Base-by-base conservation (phyloP, 2,888 invertebrate species). In the Timandra comae region DNA sequence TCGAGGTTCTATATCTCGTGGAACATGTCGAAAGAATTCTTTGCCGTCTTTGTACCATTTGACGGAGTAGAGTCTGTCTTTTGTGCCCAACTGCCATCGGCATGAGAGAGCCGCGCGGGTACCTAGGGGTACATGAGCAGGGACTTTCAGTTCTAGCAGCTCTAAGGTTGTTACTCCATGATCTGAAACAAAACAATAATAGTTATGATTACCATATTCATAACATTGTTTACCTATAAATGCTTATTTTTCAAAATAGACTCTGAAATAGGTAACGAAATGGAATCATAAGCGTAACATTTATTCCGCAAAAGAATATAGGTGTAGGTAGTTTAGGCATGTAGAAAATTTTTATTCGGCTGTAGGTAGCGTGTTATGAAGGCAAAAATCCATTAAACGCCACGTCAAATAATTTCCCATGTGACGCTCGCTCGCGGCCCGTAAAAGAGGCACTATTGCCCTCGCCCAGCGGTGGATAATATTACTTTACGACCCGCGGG, bases 41-140 rank as follows among this genome's bases (percentile, higher is more conserved):
- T 93, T 91, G 48, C 94, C 95, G 68, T 95, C 94, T 70, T 95
- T 95, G 86, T 95, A 95, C 95, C 95, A 96, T 82, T 95, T 95
- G 58, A 95, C 95, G 19, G 95, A 94, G 77, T 95, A 96, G 28
- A 95, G 87, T 29, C 90, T 90, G 71, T 95, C 95, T 2, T 90
- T 91, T 52, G 94, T 93, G 2, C 75, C 76, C 67, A 96, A 87
- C 75, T 93, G 91, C 86, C 93, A 96, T 69, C 91, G 91, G 77
- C 95, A 95, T 30, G 93, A 92, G 52, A 96, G 81, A 35, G 88
- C 86, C 22, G 93, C 93, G 52, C 90, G 90, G 63, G 93, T 91
- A 54, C 93, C 92, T 43, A 93, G 87, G 38, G 94, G 91, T 50
- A 93, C 93, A 77, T 95, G 93, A 46, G 91, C 90, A 9, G 95